Evolutionary conservation across 2,797 vertebrate species (phyloP).

Genomic region (Sorex maritimensis): DNA sequence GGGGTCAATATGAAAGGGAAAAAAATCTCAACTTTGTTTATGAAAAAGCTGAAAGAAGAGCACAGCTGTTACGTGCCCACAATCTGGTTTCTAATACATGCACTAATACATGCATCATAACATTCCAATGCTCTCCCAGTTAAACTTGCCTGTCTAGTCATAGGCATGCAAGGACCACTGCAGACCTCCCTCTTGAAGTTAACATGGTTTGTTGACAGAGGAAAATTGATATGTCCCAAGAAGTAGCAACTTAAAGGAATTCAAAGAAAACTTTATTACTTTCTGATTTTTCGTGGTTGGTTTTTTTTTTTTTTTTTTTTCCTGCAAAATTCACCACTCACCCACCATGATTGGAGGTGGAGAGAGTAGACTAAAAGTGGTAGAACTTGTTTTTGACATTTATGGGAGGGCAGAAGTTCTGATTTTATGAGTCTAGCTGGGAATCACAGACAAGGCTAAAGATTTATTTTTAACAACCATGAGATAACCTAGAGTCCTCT

Average conservation of each 20-base stretch:
- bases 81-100: neutral
- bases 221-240: neutral
- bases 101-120: neutral
- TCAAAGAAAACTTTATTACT: neutral
- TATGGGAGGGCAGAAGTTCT: conserved; percentile 18
- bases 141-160: neutral
- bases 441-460: neutral
- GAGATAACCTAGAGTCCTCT: neutral
- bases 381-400: neutral
- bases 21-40: conserved; percentile 59
- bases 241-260: conserved; percentile 12
- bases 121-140: neutral
- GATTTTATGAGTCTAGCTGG: conserved; percentile 39
- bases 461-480: conserved; percentile 1
- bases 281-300: neutral
- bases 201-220: neutral
- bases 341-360: neutral
- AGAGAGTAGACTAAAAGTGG: neutral
- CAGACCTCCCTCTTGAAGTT: neutral
- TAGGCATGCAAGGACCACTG: neutral
- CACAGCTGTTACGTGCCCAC: neutral
- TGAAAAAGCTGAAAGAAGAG: neutral
- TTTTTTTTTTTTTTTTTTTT: neutral
- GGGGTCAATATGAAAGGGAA: neutral
- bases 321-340: neutral